Evolutionary conservation across 1,140 invertebrate genomes (phyloP).

Genomic region (Rhynchophorus ferrugineus): DNA sequence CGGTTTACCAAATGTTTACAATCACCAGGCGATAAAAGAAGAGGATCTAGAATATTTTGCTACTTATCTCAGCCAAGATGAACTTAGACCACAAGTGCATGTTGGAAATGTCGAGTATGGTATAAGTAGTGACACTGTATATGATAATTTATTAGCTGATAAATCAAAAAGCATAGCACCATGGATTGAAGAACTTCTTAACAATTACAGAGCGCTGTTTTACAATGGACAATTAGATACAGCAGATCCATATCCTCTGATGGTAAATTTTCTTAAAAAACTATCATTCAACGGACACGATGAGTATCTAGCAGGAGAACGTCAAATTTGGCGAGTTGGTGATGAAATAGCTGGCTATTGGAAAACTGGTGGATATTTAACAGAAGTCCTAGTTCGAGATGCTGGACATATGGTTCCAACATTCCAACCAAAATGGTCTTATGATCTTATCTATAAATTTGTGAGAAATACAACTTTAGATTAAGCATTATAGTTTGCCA

Average conservation of each 20-base stretch:
- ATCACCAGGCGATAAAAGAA: not conserved
- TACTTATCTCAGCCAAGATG: constrained; percentile 29
- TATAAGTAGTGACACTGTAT: not conserved
- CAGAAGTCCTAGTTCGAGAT: constrained; percentile 64
- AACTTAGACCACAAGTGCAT: constrained; percentile 45
- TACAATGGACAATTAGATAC: constrained; percentile 82
- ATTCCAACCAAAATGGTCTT: constrained; percentile 67
- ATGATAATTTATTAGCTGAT: constrained; percentile 23
- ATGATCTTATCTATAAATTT: constrained; percentile 68
- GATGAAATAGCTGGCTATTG: constrained; percentile 64
- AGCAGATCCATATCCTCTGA: constrained; percentile 71
- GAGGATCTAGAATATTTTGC: constrained; percentile 11
- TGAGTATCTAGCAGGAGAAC: constrained; percentile 52
- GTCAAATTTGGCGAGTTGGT: constrained; percentile 59
- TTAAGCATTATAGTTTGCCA: constrained; percentile 30
- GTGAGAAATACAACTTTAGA: constrained; percentile 44
- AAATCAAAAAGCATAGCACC: constrained; percentile 48
- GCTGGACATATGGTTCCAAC: constrained; percentile 74
- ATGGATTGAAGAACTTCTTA: constrained; percentile 62
- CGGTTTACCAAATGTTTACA: constrained; percentile 41
- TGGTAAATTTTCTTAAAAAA: constrained; percentile 58
- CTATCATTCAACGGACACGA: constrained; percentile 55
- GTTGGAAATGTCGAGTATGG: constrained; percentile 45
- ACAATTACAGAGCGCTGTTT: constrained; percentile 56
- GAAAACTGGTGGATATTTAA: constrained; percentile 60